Evolutionary conservation across 2,888 invertebrate species (phyloP).

Genomic region (Pelosia muscerda): DNA sequence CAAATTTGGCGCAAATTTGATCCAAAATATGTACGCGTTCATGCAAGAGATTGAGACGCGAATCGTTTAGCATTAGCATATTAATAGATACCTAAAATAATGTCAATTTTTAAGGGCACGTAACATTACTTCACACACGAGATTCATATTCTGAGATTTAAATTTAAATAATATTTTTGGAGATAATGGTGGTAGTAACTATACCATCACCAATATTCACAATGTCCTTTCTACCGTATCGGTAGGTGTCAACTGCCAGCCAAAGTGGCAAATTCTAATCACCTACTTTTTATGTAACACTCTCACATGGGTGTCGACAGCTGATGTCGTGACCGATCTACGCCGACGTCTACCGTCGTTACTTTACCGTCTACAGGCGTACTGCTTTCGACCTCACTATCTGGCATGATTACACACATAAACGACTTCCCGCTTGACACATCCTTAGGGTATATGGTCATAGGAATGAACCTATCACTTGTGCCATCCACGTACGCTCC

Average conservation of each 20-base stretch:
- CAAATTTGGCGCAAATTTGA: conserved; percentile 9
- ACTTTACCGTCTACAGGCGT: conserved; percentile 88
- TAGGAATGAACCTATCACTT: conserved; percentile 93
- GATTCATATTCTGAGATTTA: conserved; percentile 59
- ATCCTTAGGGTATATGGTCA: conserved; percentile 95
- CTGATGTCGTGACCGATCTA: conserved; percentile 83
- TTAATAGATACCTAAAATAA: conserved; percentile 46
- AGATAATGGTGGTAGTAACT: conserved; percentile 44
- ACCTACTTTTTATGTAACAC: conserved; percentile 38
- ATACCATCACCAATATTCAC: conserved; percentile 39
- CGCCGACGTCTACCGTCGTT: conserved; percentile 88
- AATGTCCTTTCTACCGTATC: conserved; percentile 40
- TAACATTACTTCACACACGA: conserved; percentile 59
- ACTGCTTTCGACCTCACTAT: conserved; percentile 89
- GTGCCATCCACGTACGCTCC: conserved; percentile 93
- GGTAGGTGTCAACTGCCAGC: conserved; percentile 41
- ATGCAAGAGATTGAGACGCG: conserved; percentile 27
- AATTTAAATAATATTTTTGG: conserved; percentile 48
- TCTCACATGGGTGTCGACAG: conserved; percentile 83
- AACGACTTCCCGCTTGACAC: conserved; percentile 93
- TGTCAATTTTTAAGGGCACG: conserved; percentile 46
- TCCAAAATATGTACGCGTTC: conserved; percentile 13
- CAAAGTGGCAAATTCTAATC: conserved; percentile 32
- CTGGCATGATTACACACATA: conserved; percentile 97
- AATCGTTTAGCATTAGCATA: conserved; percentile 31